Percentiles rank a stretch among this genome's conserved stretches.
Conservation (phyloP, 2,888 invertebrate genomes). For the Sussaba pulchella region DNA sequence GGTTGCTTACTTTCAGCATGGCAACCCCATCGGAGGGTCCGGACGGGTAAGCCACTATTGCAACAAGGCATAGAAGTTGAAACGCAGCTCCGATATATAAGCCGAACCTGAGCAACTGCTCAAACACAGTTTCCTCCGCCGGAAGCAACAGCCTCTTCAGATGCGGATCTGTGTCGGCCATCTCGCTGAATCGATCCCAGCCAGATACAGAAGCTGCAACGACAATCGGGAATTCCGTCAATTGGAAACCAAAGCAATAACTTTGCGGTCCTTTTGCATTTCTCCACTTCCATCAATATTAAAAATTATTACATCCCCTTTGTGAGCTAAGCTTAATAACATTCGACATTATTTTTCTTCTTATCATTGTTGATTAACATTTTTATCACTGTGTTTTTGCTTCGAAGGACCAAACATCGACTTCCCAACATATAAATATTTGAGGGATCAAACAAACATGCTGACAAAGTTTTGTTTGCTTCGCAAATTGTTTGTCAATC, state of each 20-base stretch:
- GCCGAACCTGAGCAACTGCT: slow-evolving; percentile 85
- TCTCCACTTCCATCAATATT: too few relatives aligned
- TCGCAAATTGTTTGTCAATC: slow-evolving; percentile 23
- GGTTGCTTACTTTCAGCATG: slow-evolving; percentile 78
- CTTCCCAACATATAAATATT: slow-evolving; percentile 8
- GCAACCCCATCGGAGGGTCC: slow-evolving; percentile 81
- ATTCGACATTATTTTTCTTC: slow-evolving; percentile 58
- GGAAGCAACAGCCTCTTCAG: slow-evolving; percentile 81
- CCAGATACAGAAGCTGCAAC: slow-evolving; percentile 12
- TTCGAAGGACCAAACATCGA: slow-evolving; percentile 27
- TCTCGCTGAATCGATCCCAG: slow-evolving; percentile 67
- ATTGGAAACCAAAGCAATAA: too few relatives aligned
- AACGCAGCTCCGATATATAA: slow-evolving; percentile 95
- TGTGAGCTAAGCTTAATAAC: too few relatives aligned
- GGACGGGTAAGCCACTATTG: slow-evolving; percentile 89
- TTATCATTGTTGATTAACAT: slow-evolving; percentile 53
- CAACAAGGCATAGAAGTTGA: slow-evolving; percentile 92
- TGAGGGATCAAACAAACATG: slow-evolving; percentile 3
- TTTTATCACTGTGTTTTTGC: slow-evolving; percentile 51
- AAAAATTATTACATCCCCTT: too few relatives aligned
- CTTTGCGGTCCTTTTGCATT: too few relatives aligned
- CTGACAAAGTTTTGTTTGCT: slow-evolving; percentile 6
- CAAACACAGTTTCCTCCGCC: slow-evolving; percentile 81
- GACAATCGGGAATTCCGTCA: too few relatives aligned
- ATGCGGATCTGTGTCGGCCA: slow-evolving; percentile 82